These are phyloP conservation scores for Neogobius melanostomus DNA, from an alignment of 2,113 vertebrate genomes.

Conservation along the genomic window DNA sequence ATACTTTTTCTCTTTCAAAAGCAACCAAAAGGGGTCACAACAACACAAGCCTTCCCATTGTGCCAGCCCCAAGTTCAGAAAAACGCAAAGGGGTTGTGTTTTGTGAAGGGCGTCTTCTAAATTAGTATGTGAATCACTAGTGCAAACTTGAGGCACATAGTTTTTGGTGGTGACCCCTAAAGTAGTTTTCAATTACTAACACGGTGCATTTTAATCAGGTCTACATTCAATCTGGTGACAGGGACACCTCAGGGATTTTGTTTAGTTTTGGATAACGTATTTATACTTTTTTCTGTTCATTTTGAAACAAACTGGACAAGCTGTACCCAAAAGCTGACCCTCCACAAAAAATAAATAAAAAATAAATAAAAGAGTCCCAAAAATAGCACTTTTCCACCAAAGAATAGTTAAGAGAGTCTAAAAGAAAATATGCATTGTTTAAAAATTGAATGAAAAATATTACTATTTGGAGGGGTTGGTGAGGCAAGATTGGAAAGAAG, in stretches of 20 bases:
- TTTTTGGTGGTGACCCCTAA: background rate
- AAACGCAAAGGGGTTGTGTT: constrained; percentile 27
- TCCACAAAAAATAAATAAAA: too few species aligned
- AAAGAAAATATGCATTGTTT: too few species aligned
- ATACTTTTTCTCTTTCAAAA: constrained; percentile 14
- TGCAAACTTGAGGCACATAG: background rate
- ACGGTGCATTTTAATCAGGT: too few species aligned
- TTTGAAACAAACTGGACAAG: too few species aligned
- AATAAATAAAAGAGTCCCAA: too few species aligned
- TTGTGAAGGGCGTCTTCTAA: constrained; percentile 28
- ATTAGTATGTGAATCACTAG: background rate
- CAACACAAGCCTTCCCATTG: background rate
- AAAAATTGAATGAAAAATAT: constrained; percentile 51
- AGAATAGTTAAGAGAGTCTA: too few species aligned
- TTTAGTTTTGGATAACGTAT: too few species aligned
- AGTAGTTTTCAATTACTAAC: background rate
- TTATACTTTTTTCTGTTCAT: too few species aligned
- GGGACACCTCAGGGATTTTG: too few species aligned
- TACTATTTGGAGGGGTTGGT: constrained; percentile 64
- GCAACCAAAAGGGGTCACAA: background rate
- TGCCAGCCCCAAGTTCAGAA: background rate
- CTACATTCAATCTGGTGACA: too few species aligned
- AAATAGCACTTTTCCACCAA: too few species aligned
- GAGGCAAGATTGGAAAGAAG: constrained; percentile 63
- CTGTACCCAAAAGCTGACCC: too few species aligned